Conservation (phyloP, 1,140 invertebrate species). For the Parapsyche elsis region DNA sequence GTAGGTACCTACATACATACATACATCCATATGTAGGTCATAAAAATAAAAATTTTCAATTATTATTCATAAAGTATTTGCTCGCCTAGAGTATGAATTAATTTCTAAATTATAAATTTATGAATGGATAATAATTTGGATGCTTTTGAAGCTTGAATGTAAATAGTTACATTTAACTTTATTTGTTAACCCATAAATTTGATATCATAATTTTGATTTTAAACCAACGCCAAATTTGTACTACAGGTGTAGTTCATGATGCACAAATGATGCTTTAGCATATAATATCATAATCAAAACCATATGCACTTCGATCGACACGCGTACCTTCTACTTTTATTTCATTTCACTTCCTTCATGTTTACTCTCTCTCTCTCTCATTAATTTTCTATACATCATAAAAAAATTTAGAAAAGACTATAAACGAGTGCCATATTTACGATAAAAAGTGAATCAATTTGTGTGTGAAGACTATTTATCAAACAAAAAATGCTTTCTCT, state of each 20-base stretch:
- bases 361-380: neutral
- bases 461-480: neutral
- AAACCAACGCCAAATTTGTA: too few species aligned
- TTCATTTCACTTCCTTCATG: neutral
- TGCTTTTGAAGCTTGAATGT: neutral
- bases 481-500: neutral
- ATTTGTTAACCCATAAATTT: neutral
- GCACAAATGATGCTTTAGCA: conserved; percentile 12
- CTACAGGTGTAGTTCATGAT: too few species aligned
- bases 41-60: too few species aligned
- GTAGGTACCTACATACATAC: too few species aligned
- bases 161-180: neutral
- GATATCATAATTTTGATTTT: neutral
- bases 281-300: neutral
- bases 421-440: neutral
- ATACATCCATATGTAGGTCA: too few species aligned
- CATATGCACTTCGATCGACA: neutral
- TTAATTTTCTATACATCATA: neutral
- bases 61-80: too few species aligned
- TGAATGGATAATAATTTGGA: too few species aligned
- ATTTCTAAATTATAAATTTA: too few species aligned
- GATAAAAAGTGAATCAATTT: neutral
- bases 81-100: too few species aligned
- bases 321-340: neutral
- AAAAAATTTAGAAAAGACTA: neutral